phyloP scores from a whole-genome alignment of 1,140 invertebrate genomes.

The Portunus trituberculatus region DNA sequence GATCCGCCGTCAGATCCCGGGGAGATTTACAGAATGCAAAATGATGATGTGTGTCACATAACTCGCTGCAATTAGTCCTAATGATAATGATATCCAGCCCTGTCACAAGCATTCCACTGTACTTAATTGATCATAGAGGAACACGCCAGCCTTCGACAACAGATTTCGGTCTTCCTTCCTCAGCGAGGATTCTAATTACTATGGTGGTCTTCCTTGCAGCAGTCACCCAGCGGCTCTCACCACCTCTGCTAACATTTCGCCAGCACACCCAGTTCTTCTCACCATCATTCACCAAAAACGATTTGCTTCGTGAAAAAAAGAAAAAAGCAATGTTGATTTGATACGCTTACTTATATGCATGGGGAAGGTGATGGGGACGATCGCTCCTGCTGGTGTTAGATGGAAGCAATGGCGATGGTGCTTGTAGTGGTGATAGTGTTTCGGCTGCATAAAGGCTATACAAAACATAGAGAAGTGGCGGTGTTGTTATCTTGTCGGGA shows the following conservation, averaged over 20 bases:
- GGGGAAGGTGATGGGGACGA: not conserved
- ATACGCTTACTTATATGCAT: not conserved
- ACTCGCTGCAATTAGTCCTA: slow-evolving; percentile 29
- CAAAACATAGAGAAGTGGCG: not conserved
- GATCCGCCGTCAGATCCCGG: not conserved
- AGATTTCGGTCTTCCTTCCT: not conserved
- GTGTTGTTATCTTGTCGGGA: not conserved
- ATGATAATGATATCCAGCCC: slow-evolving; percentile 40
- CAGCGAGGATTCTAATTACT: not conserved
- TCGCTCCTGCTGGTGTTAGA: not conserved
- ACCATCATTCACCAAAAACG: not conserved
- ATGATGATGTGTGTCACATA: slow-evolving; percentile 50
- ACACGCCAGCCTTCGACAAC: not conserved
- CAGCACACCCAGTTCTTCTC: not conserved
- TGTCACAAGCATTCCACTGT: not conserved
- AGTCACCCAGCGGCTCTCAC: not conserved
- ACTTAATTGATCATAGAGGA: slow-evolving; percentile 47
- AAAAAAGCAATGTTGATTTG: not conserved
- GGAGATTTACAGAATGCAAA: slow-evolving; percentile 14
- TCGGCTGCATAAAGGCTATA: not conserved
- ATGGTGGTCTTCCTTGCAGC: not conserved
- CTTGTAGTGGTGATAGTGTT: not conserved
- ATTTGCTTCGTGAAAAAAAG: not conserved
- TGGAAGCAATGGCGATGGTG: not conserved
- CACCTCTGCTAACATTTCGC: not conserved